Evolutionary conservation across 2,113 vertebrate genomes (phyloP).

Genomic region (Heterocephalus glaber): DNA sequence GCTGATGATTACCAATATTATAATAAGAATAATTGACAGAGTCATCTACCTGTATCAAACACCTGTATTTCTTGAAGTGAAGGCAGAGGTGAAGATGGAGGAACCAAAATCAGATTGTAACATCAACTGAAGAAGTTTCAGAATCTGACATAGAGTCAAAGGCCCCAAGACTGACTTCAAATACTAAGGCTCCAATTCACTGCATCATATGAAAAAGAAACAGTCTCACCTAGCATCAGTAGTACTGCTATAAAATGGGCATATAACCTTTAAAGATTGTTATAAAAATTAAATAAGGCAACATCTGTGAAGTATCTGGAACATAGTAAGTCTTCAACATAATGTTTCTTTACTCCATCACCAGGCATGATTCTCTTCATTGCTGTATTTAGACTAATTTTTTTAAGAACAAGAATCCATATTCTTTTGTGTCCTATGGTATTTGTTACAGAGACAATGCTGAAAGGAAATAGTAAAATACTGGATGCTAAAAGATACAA

Average conservation of each 20-base stretch:
- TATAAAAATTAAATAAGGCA: conserved; percentile 1
- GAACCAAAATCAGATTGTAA: neutral
- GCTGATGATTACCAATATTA: neutral
- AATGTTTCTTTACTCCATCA: neutral
- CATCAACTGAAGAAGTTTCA: neutral
- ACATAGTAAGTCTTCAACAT: neutral
- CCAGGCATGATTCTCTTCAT: neutral
- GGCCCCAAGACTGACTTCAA: neutral
- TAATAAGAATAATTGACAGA: neutral
- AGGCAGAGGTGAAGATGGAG: neutral
- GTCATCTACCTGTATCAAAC: neutral
- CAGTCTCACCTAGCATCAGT: neutral
- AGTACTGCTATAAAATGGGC: neutral
- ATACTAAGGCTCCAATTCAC: neutral
- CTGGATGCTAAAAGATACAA: neutral
- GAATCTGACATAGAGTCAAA: no score
- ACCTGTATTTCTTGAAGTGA: neutral
- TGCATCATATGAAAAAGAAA: neutral
- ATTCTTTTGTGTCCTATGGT: neutral
- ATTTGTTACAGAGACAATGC: neutral
- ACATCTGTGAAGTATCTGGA: neutral
- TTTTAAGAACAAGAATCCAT: neutral
- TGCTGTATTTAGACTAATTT: neutral
- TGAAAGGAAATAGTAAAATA: conserved; percentile 10
- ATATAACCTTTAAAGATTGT: neutral